A percentile compares a stretch with the other conserved stretches of the same genome.
phyloP scores from a whole-genome alignment of 2,888 invertebrate genomes.

The Platycheirus albimanus region DNA sequence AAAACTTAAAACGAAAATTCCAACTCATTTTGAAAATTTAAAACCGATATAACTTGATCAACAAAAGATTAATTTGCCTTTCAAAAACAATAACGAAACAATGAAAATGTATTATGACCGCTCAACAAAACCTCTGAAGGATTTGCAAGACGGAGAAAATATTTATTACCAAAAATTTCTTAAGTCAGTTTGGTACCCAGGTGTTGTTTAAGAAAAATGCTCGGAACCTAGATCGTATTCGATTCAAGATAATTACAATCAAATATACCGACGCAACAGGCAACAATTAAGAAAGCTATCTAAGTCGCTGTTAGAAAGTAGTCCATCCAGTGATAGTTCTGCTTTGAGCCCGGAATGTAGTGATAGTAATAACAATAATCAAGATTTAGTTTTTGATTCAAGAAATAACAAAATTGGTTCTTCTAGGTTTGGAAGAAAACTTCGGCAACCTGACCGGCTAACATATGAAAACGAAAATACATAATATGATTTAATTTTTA shows the following conservation, averaged over 20 bases:
- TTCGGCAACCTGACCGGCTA: too few species aligned
- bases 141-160: conserved; percentile 10
- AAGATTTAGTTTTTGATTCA: too few species aligned
- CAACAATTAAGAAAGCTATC: not conserved
- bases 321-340: conserved; percentile 27
- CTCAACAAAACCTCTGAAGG: conserved; percentile 17
- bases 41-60: conserved; percentile 2
- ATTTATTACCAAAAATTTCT: too few species aligned
- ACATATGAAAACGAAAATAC: too few species aligned
- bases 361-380: too few species aligned
- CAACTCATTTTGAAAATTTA: conserved; percentile 21
- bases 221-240: not conserved
- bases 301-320: not conserved
- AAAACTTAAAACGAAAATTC: conserved; percentile 30
- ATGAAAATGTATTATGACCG: conserved; percentile 22
- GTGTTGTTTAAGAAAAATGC: conserved; percentile 8
- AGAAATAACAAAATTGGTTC: too few species aligned
- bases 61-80: conserved; percentile 25
- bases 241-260: conserved; percentile 12
- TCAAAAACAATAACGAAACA: conserved; percentile 24
- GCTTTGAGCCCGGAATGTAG: conserved; percentile 18
- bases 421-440: too few species aligned
- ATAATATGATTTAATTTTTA: too few species aligned
- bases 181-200: too few species aligned
- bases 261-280: conserved; percentile 12